Base-by-base conservation (phyloP, 2,113 vertebrate genomes). In the Pangasianodon hypophthalmus region DNA sequence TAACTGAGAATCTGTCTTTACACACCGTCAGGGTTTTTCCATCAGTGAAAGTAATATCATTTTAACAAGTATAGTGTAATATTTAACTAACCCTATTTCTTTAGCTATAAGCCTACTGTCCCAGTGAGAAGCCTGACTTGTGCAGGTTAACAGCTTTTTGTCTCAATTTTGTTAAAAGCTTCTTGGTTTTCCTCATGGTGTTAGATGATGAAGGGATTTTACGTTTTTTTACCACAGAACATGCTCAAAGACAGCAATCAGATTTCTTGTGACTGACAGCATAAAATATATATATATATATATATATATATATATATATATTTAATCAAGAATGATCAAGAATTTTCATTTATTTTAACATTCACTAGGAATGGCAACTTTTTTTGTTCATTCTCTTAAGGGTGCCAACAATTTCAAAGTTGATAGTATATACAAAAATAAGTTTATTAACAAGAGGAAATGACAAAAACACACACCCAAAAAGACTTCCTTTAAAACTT, bases 401-500 rank as follows among this genome's bases (percentile, higher is more conserved):
- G 26, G 79, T 52, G 29, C 24, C 75, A 29, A 81, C 6, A 81
- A 32, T 54, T 54, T 81, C 29, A 81, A 6, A 48, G 21, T 26
- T n/a, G 46, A 80, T 9, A n/a, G 26, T n/a, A 80, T 18, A 6
- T 50, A 6, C 46, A 80, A 50, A 80, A 14, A 11, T 9, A 26
- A 37, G 18, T 71, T 29, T 32, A 56, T 80, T 37, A 4, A 73
- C 11, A 81, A 16, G 2, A 58, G 8, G 73, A 48, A 79, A 46
- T 46, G 75, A 19, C 4, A 77, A 60, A 56, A 60, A 81, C 37
- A 37, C 37, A 10, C 58, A 16, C 32, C 41, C 3, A n/a, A 83
- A n/a, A 32, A 79, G 1, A 93, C 93, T 94, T 93, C 95, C 93
- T 95, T 94, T 96, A 96, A 96, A 96, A 95, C 93, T 96, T 94